These are phyloP conservation scores for Drosophila quadrilineata DNA, from an alignment of 1,140 invertebrate genomes.

Conservation along the genomic window DNA sequence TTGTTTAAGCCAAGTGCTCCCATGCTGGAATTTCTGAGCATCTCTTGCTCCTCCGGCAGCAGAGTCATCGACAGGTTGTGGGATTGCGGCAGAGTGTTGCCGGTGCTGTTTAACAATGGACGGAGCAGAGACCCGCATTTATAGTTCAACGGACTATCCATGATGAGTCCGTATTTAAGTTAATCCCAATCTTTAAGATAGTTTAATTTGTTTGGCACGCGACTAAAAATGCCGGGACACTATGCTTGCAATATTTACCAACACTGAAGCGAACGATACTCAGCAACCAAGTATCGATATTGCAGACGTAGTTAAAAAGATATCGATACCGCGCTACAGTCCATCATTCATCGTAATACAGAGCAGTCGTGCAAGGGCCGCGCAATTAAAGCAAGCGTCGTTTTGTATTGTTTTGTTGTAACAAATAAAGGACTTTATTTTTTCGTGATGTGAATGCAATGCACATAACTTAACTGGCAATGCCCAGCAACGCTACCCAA, in stretches of 20 bases:
- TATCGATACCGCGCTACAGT: too few species aligned
- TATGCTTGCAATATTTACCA: neutral
- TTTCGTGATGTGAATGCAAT: conserved; percentile 42
- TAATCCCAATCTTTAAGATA: neutral
- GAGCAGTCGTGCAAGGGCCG: conserved; percentile 30
- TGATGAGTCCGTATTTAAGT: neutral
- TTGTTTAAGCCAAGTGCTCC: too few species aligned
- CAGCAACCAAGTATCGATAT: too few species aligned
- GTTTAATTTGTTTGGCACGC: conserved; percentile 20
- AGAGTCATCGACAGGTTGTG: conserved; percentile 40
- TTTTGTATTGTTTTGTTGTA: conserved; percentile 64
- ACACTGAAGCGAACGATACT: too few species aligned
- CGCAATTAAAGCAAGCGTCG: conserved; percentile 48
- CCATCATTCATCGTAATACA: too few species aligned
- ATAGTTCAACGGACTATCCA: conserved; percentile 35
- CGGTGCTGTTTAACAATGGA: conserved; percentile 21
- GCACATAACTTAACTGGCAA: conserved; percentile 8
- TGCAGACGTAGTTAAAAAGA: too few species aligned
- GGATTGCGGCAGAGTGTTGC: neutral
- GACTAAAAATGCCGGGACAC: conserved; percentile 57
- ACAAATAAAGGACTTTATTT: conserved; percentile 46
- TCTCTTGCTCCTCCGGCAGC: conserved; percentile 37
- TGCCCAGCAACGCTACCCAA: conserved; percentile 6
- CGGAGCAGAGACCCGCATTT: conserved; percentile 34
- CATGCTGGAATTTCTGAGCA: conserved; percentile 11